Base-by-base conservation (phyloP, 1,140 invertebrate species). In the Eueides isabella region DNA sequence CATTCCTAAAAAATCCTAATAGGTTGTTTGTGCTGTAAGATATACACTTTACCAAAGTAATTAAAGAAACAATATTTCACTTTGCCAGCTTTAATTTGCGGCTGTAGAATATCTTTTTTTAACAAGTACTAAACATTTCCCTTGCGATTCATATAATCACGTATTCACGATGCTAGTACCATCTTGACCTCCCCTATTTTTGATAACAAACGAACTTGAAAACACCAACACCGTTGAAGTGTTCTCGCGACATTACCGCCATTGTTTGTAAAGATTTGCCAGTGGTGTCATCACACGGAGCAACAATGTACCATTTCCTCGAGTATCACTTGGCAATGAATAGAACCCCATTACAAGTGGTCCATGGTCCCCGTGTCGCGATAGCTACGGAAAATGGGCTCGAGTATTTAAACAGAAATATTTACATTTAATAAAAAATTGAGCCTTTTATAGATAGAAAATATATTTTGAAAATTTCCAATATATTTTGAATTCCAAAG, bases 301-400 rank as follows among this genome's bases (percentile, higher is more conserved):
- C 77, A 71, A 84, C 83, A 87, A 84, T 83, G 76, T 70, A 71
- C 64, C 74, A 82, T 85, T 81, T 76, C 80, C 72, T 74, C 76
- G 72, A 85, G 85, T 80, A 82, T 78, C 85, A 83, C 85, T 86
- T 76, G 76, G 55, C 71, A 62, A 16, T 87, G 86, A 88, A 88
- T 86, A 77, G 82, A 77, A 73, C 74, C 85, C 81, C 14, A 85
- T 86, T 88, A 88, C 80, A 67, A 62, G 26, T 61, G 67, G 64
- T 4, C 33, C 41, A 41, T 70, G 71, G 62, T 23, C 19, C 44
- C 44, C 44, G 7, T 68, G 30, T 61, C 16, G 23, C 65, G 67
- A 67, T 61, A 31, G 48, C 31, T 66, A 67, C 48, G 30, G 63
- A 48, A 75, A 75, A 72, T 66, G 63, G 29, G 66, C 44, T 64